These are phyloP conservation scores for Microchirus variegatus DNA, from an alignment of 2,797 vertebrate species.

Conservation along the genomic window DNA sequence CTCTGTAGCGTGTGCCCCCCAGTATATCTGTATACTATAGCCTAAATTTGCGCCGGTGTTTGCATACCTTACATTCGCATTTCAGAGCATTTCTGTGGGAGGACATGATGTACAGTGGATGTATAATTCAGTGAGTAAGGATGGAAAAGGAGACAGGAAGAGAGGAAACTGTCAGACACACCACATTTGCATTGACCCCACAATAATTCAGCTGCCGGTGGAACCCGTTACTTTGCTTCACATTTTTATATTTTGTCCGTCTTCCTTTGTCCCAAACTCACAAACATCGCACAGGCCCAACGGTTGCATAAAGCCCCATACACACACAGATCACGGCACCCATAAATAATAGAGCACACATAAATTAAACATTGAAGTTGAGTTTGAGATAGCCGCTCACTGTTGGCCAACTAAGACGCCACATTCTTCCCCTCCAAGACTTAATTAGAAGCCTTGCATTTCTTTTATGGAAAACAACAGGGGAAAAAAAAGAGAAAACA, in stretches of 20 bases:
- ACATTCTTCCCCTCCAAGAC: constrained; percentile 57
- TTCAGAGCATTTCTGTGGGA: background rate
- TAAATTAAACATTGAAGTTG: constrained; percentile 77
- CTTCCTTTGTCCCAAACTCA: constrained; percentile 24
- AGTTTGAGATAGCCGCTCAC: constrained; percentile 65
- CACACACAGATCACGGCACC: constrained; percentile 62
- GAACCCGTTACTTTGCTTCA: background rate
- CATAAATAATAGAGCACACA: constrained; percentile 77
- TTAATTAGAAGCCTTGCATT: constrained; percentile 73
- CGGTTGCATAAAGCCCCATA: constrained; percentile 41
- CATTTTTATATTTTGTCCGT: constrained; percentile 17
- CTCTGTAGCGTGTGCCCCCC: too few species aligned
- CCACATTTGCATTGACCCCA: constrained; percentile 15
- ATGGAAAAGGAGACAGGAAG: constrained; percentile 14
- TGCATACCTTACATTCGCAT: background rate
- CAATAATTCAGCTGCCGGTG: constrained; percentile 4
- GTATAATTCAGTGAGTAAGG: constrained; percentile 16
- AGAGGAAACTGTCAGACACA: constrained; percentile 2
- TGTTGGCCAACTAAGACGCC: constrained; percentile 56
- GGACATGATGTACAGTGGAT: constrained; percentile 11
- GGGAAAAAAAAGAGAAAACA: constrained; percentile 51
- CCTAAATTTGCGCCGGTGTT: constrained; percentile 12
- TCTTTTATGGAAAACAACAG: constrained; percentile 61
- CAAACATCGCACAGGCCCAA: constrained; percentile 22
- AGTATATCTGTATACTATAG: background rate